Base-by-base conservation (phyloP, 2,888 invertebrate genomes). In the Xestia ashworthii region DNA sequence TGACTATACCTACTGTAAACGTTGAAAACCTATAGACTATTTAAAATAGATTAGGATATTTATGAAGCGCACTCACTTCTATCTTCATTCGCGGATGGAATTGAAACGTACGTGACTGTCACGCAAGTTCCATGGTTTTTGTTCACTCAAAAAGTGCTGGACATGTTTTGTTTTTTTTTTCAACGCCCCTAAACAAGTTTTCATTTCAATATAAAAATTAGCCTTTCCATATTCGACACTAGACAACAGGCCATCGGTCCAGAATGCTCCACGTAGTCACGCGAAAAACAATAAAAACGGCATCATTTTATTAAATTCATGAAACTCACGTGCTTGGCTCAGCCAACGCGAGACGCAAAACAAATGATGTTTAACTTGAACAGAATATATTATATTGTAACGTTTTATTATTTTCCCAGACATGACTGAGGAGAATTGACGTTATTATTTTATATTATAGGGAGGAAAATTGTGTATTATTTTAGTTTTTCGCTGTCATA, bases 241-340 rank as follows among this genome's bases (percentile, higher is more conserved):
- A 85, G 82, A 76, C 75, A 81, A 75, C 67, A 65, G 65, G 73
- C 78, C 70, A 53, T 71, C 19, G 50, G 53, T 75, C 67, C 73
- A 78, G 66, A 74, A 71, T 62, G 48, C 74, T 55, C 41, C 69
- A 65, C 38, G 65, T 50, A 62, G 85, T 87, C 88, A 88, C 86
- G 84, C 86, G 62, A 88, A 38, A 68, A 11, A n/a, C 48, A 74
- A 86, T 82, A 84, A 80, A 87, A 85, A 65, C 73, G 58, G 67
- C 65, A 82, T 79, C 70, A 76, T 73, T 80, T 82, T 72, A 84
- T 84, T 80, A 83, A 75, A 81, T 83, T 83, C 82, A 83, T 76
- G 80, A 82, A 87, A 79, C 75, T 87, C 86, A 88, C 87, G 87
- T 87, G 82, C 84, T 12, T 41, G n/a, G 58, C 58, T 67, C 60